A percentile compares a stretch with the other conserved stretches of the same genome.
Conservation (phyloP, 2,113 vertebrate species). For the Ornithorhynchus anatinus region DNA sequence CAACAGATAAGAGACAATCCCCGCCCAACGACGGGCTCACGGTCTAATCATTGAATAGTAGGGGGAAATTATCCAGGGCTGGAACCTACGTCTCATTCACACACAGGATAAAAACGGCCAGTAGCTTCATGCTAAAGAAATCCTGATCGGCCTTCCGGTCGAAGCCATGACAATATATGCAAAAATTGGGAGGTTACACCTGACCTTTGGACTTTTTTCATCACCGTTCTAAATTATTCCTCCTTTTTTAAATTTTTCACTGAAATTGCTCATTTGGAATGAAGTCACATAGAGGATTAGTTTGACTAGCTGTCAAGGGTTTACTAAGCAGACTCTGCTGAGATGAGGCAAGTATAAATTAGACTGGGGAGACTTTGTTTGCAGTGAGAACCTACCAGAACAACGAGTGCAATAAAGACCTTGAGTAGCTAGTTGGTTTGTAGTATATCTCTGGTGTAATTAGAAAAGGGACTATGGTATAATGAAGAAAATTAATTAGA, state of each 20-base stretch:
- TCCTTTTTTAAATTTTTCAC: conserved; percentile 17
- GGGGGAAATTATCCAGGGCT: too few species aligned
- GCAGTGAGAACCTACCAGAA: conserved; percentile 39
- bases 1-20: too few species aligned
- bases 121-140: neutral
- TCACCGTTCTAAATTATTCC: conserved; percentile 49
- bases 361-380: conserved; percentile 41
- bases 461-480: conserved; percentile 62
- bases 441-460: conserved; percentile 63
- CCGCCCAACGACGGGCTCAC: too few species aligned
- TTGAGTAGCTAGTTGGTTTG: conserved; percentile 58
- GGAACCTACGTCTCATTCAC: too few species aligned
- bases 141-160: neutral
- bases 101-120: too few species aligned
- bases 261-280: conserved; percentile 44
- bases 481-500: conserved; percentile 69
- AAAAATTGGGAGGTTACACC: conserved; percentile 12
- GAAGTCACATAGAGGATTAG: conserved; percentile 41
- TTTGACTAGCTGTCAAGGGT: conserved; percentile 33
- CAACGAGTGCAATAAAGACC: conserved; percentile 56
- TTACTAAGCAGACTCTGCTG: conserved; percentile 40
- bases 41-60: too few species aligned
- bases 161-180: conserved; percentile 11
- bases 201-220: conserved; percentile 19
- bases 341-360: conserved; percentile 51